Conservation (phyloP, 2,113 vertebrate genomes). For the Rattus norvegicus region DNA sequence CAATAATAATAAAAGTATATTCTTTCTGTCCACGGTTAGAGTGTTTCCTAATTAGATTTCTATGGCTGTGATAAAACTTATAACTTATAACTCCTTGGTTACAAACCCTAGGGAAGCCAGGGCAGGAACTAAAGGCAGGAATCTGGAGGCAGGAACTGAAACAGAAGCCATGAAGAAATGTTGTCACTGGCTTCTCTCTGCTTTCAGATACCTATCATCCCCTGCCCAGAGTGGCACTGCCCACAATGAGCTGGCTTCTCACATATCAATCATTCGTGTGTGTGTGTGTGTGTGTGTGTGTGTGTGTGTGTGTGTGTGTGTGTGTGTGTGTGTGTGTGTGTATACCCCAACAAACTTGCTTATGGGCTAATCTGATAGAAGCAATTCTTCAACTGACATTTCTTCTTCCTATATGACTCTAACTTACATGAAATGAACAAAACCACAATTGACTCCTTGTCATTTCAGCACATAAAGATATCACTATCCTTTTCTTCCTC, state of each 20-base stretch:
- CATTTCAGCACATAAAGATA: not conserved
- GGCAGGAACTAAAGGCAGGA: not conserved
- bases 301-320: no score
- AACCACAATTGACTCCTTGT: not conserved
- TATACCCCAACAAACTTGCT: not conserved
- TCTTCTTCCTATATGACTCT: not conserved
- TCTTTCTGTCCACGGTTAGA: not conserved
- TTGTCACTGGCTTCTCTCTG: not conserved
- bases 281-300: no score
- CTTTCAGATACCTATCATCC: not conserved
- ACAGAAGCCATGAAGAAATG: not conserved
- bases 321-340: no score
- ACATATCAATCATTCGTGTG: not conserved
- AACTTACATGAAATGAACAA: not conserved
- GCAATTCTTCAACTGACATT: not conserved
- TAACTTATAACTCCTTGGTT: not conserved
- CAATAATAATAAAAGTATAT: not conserved
- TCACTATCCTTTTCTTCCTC: not conserved
- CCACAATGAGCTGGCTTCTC: not conserved
- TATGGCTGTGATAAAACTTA: not conserved
- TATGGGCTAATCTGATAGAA: not conserved
- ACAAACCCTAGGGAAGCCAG: not conserved
- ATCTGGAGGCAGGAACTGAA: not conserved
- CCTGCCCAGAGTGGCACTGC: not conserved
- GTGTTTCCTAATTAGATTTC: not conserved